Evolutionary conservation across 2,888 invertebrate species (phyloP), one percentile per base, ranked within the genome.

Genomic region (Piscicola geometra): DNA sequence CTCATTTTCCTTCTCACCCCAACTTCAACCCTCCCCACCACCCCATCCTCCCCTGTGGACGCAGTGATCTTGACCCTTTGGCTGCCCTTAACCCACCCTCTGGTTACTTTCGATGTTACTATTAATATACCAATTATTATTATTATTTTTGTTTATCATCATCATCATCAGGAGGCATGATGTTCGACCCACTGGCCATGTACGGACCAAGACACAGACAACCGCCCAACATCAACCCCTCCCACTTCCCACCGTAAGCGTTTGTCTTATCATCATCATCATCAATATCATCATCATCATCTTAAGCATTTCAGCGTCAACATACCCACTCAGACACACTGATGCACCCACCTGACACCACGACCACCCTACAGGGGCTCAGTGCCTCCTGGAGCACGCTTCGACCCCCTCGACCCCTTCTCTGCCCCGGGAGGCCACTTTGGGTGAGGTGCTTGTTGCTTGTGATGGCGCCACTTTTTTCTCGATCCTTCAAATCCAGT

Each of bases 381-480:
- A 12, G 70, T 70, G 28, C 70, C 70, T 15, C 70, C 70, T 1
- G 70, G 70, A 35, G 70, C 70, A 2, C 33, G 70, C 21, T 70
- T 70, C 28, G 70, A 70, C n/a, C 70, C 70, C 5, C 33, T 36
- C 28, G 36, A 41, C 5, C 70, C 70, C 35, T 41, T 41, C 41
- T 41, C 41, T 15, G 15, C 5, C 41, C 41, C 41, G 15, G 15
- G 41, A 5, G 41, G 41, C 41, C 5, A 5, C 15, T 41, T 41
- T 15, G 41, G 41, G 41, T 41, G 15, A 5, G 41, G n/a, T n/a
- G n/a, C n/a, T n/a, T n/a, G n/a, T n/a, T n/a, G n/a, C n/a, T n/a
- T n/a, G n/a, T n/a, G n/a, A n/a, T n/a, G n/a, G n/a, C n/a, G n/a
- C n/a, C n/a, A n/a, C n/a, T n/a, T n/a, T n/a, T n/a, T n/a, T n/a